Conservation (phyloP, 2,113 vertebrate species). For the Tor tambroides region DNA sequence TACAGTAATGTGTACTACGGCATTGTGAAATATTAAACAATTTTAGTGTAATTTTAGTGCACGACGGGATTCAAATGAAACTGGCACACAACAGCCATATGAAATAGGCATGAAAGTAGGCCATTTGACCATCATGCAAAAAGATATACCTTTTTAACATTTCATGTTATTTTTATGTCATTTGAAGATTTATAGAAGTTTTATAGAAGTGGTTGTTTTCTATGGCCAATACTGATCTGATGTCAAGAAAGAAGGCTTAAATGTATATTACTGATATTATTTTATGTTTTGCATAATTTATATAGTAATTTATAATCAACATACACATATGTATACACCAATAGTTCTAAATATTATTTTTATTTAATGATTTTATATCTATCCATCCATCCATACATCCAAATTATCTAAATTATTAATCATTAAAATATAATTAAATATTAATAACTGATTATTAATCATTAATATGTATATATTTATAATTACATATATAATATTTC, state of each 20-base stretch:
- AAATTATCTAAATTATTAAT: no score
- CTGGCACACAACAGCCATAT: background rate
- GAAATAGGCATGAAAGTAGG: background rate
- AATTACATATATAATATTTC: no score
- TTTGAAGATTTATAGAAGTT: background rate
- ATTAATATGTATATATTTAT: no score
- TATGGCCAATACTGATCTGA: background rate
- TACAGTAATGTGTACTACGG: background rate
- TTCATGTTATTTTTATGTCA: background rate
- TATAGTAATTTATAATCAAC: no score
- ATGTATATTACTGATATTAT: background rate
- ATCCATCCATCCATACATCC: no score
- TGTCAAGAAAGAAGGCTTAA: background rate
- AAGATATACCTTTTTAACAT: background rate
- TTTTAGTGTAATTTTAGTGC: background rate
- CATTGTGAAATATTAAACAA: conserved; percentile 36
- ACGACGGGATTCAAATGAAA: background rate
- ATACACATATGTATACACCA: no score
- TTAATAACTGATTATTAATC: no score
- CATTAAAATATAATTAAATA: no score
- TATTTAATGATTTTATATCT: no score
- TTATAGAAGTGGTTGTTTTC: background rate
- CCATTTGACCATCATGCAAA: background rate
- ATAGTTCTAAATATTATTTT: no score
- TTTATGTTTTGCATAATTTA: no score